Base-by-base conservation (phyloP, 2,797 vertebrate genomes). In the Gorsachius magnificus region DNA sequence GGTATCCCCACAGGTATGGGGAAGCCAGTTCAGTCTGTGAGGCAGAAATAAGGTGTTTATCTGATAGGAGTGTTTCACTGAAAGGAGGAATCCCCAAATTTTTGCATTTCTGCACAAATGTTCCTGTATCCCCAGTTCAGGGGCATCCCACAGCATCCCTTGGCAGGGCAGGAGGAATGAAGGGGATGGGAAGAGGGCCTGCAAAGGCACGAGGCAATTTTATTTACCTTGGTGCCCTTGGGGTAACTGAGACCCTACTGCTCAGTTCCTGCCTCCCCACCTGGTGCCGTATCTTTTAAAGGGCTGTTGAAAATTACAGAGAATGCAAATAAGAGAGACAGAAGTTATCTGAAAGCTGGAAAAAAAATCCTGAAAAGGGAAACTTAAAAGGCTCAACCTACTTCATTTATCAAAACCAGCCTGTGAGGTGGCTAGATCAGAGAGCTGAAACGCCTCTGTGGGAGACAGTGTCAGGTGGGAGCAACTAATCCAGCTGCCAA, bases 341-440 rank as follows among this genome's bases (percentile, higher is more conserved):
- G 66, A 92, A 90, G 60, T 83, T 84, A 92, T 54, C 45, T 77
- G 71, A 85, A 45, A 84, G 45, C 29, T 35, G 41, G 51, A 4
- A 89, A 82, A 81, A 83, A 87, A 90, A 77, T 33, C 41, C 71
- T 89, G 89, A 79, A 87, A 93, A 80, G 65, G 33, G n/a, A 92
- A 95, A 84, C 56, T 92, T 90, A 33, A 89, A 94, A 95, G 85
- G 45, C 68, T 95, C 91, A 95, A 48, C 78, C 86, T 93, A 87
- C 90, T 97, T 90, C 65, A 95, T 26, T 86, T 95, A 94, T 91
- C 92, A 97, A 88, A 95, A 94, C 69, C 86, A 69, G 69, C 54
- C 70, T 1, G 6, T 1, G 2, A 92, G 60, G 79, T 53, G 16
- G 60, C 71, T 89, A 46, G 61, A 86, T 95, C 82, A 97, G 92